phyloP scores from a whole-genome alignment of 1,140 invertebrate genomes.

The Acromyrmex echinatior region DNA sequence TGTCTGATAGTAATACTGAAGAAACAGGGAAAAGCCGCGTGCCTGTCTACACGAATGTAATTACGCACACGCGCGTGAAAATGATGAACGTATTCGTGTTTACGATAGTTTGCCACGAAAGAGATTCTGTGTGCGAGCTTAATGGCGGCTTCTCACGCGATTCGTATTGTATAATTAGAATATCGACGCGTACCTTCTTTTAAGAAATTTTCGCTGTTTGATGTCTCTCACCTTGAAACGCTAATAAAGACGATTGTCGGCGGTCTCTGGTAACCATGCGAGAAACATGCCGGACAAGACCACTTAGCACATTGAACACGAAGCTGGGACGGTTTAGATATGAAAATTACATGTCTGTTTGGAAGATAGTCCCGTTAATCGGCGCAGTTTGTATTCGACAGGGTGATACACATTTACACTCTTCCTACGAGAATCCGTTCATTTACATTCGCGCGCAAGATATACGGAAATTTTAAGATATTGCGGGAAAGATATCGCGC shows the following conservation, averaged over 20 bases:
- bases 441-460: not conserved
- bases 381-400: constrained; percentile 15
- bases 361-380: constrained; percentile 45
- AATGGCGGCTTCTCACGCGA: constrained; percentile 55
- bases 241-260: constrained; percentile 60
- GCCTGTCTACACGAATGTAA: constrained; percentile 55
- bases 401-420: not conserved
- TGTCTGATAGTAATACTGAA: constrained; percentile 22
- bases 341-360: constrained; percentile 57
- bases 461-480: constrained; percentile 26
- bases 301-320: constrained; percentile 59
- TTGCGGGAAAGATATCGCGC: not conserved
- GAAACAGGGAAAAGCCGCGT: constrained; percentile 20
- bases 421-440: not conserved
- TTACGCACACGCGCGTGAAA: constrained; percentile 72
- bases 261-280: constrained; percentile 34
- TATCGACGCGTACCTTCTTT: constrained; percentile 49
- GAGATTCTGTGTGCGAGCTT: constrained; percentile 48
- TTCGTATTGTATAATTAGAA: constrained; percentile 57
- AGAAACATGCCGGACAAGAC: constrained; percentile 62
- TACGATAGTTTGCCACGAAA: constrained; percentile 51
- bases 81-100: constrained; percentile 71
- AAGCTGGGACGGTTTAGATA: constrained; percentile 53
- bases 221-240: constrained; percentile 48
- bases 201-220: constrained; percentile 29